Evolutionary conservation across 23 tunicate species (phyloP).

Genomic region (Aplidium turbinatum): DNA sequence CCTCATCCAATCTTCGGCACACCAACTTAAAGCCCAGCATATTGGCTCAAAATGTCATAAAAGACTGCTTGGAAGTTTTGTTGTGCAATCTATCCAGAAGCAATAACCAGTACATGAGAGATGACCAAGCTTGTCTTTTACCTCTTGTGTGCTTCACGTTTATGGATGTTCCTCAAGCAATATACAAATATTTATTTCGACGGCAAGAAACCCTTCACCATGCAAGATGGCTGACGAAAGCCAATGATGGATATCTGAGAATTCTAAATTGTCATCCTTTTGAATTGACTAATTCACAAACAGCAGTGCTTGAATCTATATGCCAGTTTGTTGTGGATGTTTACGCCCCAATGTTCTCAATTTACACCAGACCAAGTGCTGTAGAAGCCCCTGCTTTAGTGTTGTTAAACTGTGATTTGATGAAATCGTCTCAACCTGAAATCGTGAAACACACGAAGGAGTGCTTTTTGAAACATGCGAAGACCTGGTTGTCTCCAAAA

Average conservation of each 20-base stretch:
- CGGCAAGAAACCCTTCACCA: constrained; percentile 6
- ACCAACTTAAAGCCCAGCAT: background rate
- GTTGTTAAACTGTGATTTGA: constrained; percentile 15
- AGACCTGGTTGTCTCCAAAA: constrained; percentile 6
- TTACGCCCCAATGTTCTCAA: constrained; percentile 21
- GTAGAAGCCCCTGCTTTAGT: constrained; percentile 6
- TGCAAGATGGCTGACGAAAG: constrained; percentile 16
- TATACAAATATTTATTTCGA: constrained; percentile 8
- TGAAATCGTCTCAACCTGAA: constrained; percentile 15
- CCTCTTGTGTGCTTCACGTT: constrained; percentile 8
- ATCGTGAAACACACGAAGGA: background rate
- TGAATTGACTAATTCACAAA: constrained; percentile 3
- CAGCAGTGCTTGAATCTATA: constrained; percentile 4
- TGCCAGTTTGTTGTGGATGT: too few relatives aligned
- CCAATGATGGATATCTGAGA: constrained; percentile 5
- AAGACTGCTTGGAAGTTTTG: constrained; percentile 7
- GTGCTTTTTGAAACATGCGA: constrained; percentile 15
- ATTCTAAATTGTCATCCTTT: constrained; percentile 16
- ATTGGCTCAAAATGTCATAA: constrained; percentile 10
- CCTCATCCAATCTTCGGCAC: background rate
- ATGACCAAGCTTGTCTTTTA: constrained; percentile 18
- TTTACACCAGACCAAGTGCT: constrained; percentile 22
- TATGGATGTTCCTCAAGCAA: constrained; percentile 11
- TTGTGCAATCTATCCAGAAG: constrained; percentile 3
- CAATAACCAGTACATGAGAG: constrained; percentile 7